These are phyloP conservation scores for Apaloderma vittatum DNA, from an alignment of 2,113 vertebrate species.

Conservation along the genomic window DNA sequence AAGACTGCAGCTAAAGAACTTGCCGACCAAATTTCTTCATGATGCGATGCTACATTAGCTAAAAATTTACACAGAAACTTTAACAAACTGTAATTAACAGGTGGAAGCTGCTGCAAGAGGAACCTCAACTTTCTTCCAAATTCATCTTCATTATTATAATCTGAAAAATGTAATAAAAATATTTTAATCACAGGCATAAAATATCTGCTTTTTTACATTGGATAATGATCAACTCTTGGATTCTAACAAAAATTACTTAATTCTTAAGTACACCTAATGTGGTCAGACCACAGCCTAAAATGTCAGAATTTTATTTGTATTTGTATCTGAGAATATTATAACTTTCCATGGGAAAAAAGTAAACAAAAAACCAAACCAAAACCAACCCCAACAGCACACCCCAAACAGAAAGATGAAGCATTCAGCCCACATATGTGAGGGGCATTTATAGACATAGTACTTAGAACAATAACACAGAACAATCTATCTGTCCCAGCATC, in stretches of 20 bases:
- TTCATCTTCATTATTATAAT: constrained; percentile 95
- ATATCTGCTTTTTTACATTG: constrained; percentile 40
- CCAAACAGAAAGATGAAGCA: not conserved
- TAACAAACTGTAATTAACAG: constrained; percentile 95
- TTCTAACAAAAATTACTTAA: not conserved
- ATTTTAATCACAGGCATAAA: constrained; percentile 35
- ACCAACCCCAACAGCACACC: too few relatives aligned
- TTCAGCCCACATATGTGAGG: not conserved
- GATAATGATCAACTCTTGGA: constrained; percentile 27
- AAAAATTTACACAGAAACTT: constrained; percentile 97
- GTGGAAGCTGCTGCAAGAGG: constrained; percentile 96
- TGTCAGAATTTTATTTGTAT: not conserved
- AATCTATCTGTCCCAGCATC: not conserved
- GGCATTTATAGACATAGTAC: not conserved
- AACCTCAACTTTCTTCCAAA: constrained; percentile 94
- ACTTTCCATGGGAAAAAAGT: not conserved
- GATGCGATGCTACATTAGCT: constrained; percentile 92
- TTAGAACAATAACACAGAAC: too few relatives aligned
- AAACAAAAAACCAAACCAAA: not conserved
- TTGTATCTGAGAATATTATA: not conserved
- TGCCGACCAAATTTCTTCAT: constrained; percentile 94
- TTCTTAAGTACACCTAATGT: not conserved
- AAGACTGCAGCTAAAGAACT: constrained; percentile 94
- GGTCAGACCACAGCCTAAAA: not conserved
- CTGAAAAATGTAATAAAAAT: constrained; percentile 80